Percentiles rank a stretch among this genome's conserved stretches.
These are phyloP conservation scores for Scaeva pyrastri DNA, from an alignment of 2,888 invertebrate species.

Conservation along the genomic window DNA sequence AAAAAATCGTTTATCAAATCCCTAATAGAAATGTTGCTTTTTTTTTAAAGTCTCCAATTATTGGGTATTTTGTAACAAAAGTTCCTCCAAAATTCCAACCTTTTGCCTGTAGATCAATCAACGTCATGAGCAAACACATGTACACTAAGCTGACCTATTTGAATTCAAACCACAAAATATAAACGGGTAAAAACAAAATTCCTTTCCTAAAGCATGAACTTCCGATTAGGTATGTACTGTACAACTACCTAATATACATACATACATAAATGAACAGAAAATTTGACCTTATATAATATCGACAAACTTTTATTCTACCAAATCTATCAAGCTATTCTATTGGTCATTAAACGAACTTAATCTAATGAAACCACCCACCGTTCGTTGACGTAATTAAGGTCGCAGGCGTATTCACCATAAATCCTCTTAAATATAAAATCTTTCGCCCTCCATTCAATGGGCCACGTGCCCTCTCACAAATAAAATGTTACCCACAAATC, in stretches of 20 bases:
- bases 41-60: not conserved
- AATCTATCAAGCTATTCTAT: conserved; percentile 70
- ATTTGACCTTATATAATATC: conserved; percentile 59
- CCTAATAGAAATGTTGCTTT: not conserved
- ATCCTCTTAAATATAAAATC: conserved; percentile 56
- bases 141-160: conserved; percentile 21
- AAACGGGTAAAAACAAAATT: conserved; percentile 33
- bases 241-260: no score
- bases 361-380: conserved; percentile 63
- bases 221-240: conserved; percentile 41
- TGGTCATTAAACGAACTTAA: conserved; percentile 70
- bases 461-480: conserved; percentile 63
- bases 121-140: conserved; percentile 45
- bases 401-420: conserved; percentile 63
- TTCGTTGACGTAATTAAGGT: conserved; percentile 68
- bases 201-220: conserved; percentile 54
- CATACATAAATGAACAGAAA: conserved; percentile 47
- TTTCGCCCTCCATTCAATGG: conserved; percentile 55
- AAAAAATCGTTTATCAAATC: no score
- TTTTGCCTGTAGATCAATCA: conserved; percentile 33
- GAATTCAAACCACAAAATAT: not conserved
- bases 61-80: not conserved
- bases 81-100: not conserved
- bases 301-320: conserved; percentile 51
- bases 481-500: conserved; percentile 59